phyloP scores from a whole-genome alignment of 2,113 vertebrate species.

The Eleginops maclovinus region DNA sequence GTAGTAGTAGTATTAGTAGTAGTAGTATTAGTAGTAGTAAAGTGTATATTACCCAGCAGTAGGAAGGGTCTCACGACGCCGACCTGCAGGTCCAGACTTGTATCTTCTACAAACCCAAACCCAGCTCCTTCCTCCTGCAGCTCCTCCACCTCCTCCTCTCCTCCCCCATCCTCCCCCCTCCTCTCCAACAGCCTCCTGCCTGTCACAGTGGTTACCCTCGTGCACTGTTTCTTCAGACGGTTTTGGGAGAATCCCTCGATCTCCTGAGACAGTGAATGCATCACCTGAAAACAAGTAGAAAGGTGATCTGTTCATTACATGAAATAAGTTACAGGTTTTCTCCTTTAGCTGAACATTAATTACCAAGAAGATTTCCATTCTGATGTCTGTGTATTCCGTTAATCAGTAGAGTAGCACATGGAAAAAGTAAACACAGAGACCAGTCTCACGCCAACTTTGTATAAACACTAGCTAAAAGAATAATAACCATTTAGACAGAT shows the following conservation, averaged over 20 bases:
- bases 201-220: conserved; percentile 89
- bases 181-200: conserved; percentile 90
- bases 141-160: conserved; percentile 43
- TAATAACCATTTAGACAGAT: too few relatives aligned
- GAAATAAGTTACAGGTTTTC: too few relatives aligned
- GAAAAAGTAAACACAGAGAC: too few relatives aligned
- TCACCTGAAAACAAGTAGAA: conserved; percentile 59
- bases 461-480: too few relatives aligned
- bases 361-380: too few relatives aligned
- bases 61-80: conserved; percentile 90
- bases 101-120: conserved; percentile 91
- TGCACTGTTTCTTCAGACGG: conserved; percentile 90
- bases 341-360: too few relatives aligned
- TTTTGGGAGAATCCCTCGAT: conserved; percentile 89
- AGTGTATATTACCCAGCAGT: conserved; percentile 87
- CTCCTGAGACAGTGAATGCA: conserved; percentile 91
- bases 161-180: conserved; percentile 81
- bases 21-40: not conserved
- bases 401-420: too few relatives aligned
- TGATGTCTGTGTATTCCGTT: too few relatives aligned
- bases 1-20: not conserved
- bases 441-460: too few relatives aligned
- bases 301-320: too few relatives aligned
- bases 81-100: conserved; percentile 90
- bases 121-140: conserved; percentile 55